A percentile compares a stretch with the other conserved stretches of the same genome.
Evolutionary conservation across 2,888 invertebrate species (phyloP).

Genomic region (Agrochola lychnidis): DNA sequence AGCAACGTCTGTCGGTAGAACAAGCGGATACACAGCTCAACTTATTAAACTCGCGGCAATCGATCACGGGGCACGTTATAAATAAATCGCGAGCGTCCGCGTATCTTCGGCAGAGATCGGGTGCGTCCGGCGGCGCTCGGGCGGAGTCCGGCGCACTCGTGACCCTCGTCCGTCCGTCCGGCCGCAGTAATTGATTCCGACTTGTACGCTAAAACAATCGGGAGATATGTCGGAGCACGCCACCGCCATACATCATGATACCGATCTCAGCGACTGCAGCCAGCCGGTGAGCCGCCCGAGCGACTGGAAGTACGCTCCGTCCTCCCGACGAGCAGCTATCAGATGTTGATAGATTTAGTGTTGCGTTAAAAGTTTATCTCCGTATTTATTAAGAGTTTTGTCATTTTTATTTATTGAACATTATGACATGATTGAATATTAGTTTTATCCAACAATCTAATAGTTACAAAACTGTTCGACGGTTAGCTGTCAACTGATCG

Average conservation of each 20-base stretch:
- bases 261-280: constrained; percentile 43
- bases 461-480: constrained; percentile 54
- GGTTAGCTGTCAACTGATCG: constrained; percentile 31
- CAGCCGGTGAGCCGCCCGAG: background rate
- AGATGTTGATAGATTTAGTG: constrained; percentile 61
- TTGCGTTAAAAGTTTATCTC: constrained; percentile 62
- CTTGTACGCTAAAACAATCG: constrained; percentile 69
- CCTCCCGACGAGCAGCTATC: constrained; percentile 14
- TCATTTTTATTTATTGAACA: constrained; percentile 61
- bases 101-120: constrained; percentile 60
- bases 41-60: constrained; percentile 50
- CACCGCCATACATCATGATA: constrained; percentile 66
- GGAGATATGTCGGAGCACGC: constrained; percentile 64
- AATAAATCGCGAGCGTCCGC: constrained; percentile 58
- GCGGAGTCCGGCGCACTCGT: constrained; percentile 51
- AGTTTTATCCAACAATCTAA: constrained; percentile 54
- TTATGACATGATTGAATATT: constrained; percentile 58
- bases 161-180: constrained; percentile 60
- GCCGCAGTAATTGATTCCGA: constrained; percentile 67
- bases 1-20: constrained; percentile 25
- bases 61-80: constrained; percentile 54
- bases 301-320: constrained; percentile 2
- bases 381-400: constrained; percentile 58
- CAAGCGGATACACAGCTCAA: constrained; percentile 56
- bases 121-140: constrained; percentile 51